Evolutionary conservation across 2,888 invertebrate species (phyloP), one percentile per base, ranked within the genome.

Genomic region (Coelinius sp.): DNA sequence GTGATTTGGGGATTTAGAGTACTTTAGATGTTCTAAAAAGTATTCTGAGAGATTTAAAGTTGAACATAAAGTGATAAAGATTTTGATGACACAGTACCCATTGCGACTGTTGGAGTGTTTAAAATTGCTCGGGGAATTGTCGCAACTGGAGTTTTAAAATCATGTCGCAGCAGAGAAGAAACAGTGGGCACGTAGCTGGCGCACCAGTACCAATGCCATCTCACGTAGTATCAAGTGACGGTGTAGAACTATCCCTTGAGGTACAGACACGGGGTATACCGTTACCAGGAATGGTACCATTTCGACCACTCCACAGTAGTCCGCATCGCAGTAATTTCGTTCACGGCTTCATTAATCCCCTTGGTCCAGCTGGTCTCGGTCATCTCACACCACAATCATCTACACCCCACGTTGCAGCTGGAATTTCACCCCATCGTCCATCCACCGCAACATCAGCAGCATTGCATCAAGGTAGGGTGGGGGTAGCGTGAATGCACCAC

Each of bases 271-370:
- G 84, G 44, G 86, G 86, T 68, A 86, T 86, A 75, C 86, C 87
- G n/a, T 65, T 86, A 73, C 85, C 86, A 2, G 87, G 86, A 76
- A 86, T 86, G 85, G 86, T 85, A 65, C 81, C 81, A 35, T 74
- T 81, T 70, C 82, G 80, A 68, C 77, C 82, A 73, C 78, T 81
- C 41, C 81, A 81, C 67, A 76, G 77, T 31, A 81, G 77, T 76
- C 81, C 83, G 2, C 73, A 82, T 71, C 86, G 84, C 71, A 78
- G 79, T 46, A 84, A 81, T 76, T 80, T 84, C 17, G 80, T 82
- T 73, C 86, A 86, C 74, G 86, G 86, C 35, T 86, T 86, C 76
- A 84, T 86, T 74, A 87, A 87, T 78, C 86, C 86, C 35, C 82
- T 86, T 70, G 86, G 85, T 38, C 85, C 85, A 38, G 79, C 80